phyloP scores from a whole-genome alignment of 2,113 vertebrate species.

The Beaufortia kweichowensis region DNA sequence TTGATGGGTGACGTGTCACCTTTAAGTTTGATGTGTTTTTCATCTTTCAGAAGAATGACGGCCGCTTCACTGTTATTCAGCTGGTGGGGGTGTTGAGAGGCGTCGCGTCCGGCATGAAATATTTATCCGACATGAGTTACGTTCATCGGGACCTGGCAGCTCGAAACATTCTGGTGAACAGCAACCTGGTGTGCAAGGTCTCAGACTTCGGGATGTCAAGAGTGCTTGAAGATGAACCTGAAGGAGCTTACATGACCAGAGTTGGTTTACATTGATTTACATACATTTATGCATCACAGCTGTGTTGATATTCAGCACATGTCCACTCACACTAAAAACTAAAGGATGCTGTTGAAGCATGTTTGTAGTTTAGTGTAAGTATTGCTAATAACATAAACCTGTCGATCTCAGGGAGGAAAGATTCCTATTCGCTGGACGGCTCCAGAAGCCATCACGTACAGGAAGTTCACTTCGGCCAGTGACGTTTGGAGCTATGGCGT shows the following conservation, averaged over 20 bases:
- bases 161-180: conserved; percentile 95
- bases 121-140: conserved; percentile 97
- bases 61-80: conserved; percentile 96
- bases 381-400: conserved; percentile 36
- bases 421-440: conserved; percentile 98
- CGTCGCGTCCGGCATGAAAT: conserved; percentile 97
- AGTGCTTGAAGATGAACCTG: conserved; percentile 93
- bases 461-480: conserved; percentile 94
- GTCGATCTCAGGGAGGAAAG: conserved; percentile 88
- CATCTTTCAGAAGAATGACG: conserved; percentile 88
- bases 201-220: conserved; percentile 98
- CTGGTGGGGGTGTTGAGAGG: conserved; percentile 95
- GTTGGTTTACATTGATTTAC: conserved; percentile 66
- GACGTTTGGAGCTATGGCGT: conserved; percentile 98
- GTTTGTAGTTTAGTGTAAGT: background rate
- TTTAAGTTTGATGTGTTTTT: background rate
- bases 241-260: conserved; percentile 95
- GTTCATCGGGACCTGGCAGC: conserved; percentile 95
- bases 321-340: no score
- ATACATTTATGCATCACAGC: background rate
- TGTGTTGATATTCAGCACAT: background rate
- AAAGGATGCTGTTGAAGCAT: background rate
- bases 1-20: background rate
- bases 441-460: conserved; percentile 96
- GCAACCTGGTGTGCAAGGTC: conserved; percentile 98